Conservation (phyloP, 2,797 vertebrate genomes). For the Cossypha polioptera region DNA sequence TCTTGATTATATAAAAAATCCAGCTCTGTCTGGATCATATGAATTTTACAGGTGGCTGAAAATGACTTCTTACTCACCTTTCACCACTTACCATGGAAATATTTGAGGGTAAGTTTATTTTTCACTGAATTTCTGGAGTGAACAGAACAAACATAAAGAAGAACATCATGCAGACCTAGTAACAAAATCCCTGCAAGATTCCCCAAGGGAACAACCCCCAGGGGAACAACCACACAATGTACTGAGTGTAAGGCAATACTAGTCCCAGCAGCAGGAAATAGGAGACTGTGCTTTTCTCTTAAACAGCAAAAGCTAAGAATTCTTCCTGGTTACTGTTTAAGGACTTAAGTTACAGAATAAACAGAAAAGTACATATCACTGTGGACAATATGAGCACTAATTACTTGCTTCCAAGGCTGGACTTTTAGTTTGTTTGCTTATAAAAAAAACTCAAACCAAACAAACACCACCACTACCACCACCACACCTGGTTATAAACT, state of each 20-base stretch:
- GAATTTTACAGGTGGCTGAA: not conserved
- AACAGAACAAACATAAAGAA: not conserved
- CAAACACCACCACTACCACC: not conserved
- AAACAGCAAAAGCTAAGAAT: not conserved
- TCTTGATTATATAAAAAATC: not conserved
- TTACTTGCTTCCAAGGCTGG: not conserved
- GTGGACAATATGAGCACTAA: not conserved
- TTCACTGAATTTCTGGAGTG: not conserved
- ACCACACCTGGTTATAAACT: not conserved
- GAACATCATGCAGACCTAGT: not conserved
- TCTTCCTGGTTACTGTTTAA: not conserved
- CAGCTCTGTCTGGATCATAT: not conserved
- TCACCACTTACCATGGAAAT: not conserved
- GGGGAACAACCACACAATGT: not conserved
- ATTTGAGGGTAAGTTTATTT: not conserved
- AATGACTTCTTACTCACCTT: not conserved
- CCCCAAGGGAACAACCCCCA: accelerated
- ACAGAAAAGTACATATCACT: not conserved
- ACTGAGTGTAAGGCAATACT: accelerated
- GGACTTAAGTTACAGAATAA: not conserved
- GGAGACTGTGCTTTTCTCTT: not conserved
- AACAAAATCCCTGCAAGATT: not conserved
- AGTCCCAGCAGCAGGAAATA: not conserved
- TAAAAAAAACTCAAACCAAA: not conserved
- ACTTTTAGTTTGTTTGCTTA: not conserved